Evolutionary conservation across 2,888 invertebrate genomes (phyloP).

Genomic region (Artemia sp.): DNA sequence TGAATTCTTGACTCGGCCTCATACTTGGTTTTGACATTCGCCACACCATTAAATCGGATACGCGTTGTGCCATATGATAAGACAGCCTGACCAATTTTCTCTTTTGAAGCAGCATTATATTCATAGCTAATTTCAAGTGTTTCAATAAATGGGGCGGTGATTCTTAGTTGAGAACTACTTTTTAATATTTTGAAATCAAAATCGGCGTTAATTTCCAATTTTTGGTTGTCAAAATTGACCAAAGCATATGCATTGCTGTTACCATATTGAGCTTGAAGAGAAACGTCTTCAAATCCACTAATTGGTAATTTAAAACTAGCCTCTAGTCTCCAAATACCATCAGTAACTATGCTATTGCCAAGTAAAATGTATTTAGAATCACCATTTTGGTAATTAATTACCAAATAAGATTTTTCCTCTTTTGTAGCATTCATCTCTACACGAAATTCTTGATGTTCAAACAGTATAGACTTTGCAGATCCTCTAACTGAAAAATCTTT

Average conservation of each 20-base stretch:
- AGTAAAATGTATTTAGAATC: slow-evolving; percentile 15
- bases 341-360: slow-evolving; percentile 14
- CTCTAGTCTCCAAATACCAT: slow-evolving; percentile 1
- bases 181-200: slow-evolving; percentile 16
- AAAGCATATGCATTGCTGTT: slow-evolving; percentile 12
- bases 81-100: slow-evolving; percentile 18
- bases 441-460: slow-evolving; percentile 2
- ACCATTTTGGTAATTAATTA: slow-evolving; percentile 16
- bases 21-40: neutral
- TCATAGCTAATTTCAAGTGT: slow-evolving; percentile 18
- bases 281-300: slow-evolving; percentile 19
- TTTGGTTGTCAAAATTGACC: slow-evolving; percentile 22
- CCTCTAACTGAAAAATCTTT: slow-evolving; percentile 20
- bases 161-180: slow-evolving; percentile 3
- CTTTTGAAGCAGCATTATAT: slow-evolving; percentile 7
- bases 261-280: slow-evolving; percentile 17
- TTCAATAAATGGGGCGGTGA: slow-evolving; percentile 19
- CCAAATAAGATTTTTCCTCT: slow-evolving; percentile 13
- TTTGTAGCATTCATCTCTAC: neutral
- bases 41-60: slow-evolving; percentile 23
- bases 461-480: neutral
- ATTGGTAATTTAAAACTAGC: slow-evolving; percentile 16
- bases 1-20: slow-evolving; percentile 9
- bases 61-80: slow-evolving; percentile 24
- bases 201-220: slow-evolving; percentile 21